Evolutionary conservation across 1,140 invertebrate species (phyloP).

Genomic region (Bombus ignitus): DNA sequence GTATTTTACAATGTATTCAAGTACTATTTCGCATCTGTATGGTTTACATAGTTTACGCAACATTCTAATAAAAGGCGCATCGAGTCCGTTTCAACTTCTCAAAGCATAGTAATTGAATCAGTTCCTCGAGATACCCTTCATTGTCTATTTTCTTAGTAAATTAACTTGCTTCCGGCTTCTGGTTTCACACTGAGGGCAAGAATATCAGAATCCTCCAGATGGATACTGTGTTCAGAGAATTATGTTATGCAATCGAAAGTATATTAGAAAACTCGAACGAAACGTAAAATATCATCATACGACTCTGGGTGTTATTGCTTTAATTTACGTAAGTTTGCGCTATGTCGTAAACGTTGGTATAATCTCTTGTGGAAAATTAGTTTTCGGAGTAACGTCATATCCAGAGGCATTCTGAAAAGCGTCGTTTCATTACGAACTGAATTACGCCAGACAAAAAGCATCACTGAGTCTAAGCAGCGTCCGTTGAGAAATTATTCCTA

Average conservation of each 20-base stretch:
- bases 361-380: slow-evolving; percentile 21
- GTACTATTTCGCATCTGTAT: not conserved
- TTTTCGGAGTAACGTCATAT: not conserved
- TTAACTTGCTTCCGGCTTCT: not conserved
- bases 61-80: not conserved
- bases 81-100: not conserved
- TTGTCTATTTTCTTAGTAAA: slow-evolving; percentile 25
- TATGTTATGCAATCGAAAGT: not conserved
- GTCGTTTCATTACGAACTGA: slow-evolving; percentile 39
- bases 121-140: not conserved
- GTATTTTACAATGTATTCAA: not conserved
- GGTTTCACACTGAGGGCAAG: not conserved
- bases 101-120: slow-evolving; percentile 15
- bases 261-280: not conserved
- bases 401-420: not conserved
- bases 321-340: not conserved
- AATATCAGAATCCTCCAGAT: not conserved
- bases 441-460: slow-evolving; percentile 22
- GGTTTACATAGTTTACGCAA: not conserved
- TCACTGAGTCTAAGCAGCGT: not conserved
- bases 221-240: no score
- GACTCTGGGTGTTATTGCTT: not conserved
- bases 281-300: not conserved
- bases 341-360: not conserved
- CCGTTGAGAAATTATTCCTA: slow-evolving; percentile 11